Base-by-base conservation (phyloP, 2,888 invertebrate genomes). In the Tenthredo livida region DNA sequence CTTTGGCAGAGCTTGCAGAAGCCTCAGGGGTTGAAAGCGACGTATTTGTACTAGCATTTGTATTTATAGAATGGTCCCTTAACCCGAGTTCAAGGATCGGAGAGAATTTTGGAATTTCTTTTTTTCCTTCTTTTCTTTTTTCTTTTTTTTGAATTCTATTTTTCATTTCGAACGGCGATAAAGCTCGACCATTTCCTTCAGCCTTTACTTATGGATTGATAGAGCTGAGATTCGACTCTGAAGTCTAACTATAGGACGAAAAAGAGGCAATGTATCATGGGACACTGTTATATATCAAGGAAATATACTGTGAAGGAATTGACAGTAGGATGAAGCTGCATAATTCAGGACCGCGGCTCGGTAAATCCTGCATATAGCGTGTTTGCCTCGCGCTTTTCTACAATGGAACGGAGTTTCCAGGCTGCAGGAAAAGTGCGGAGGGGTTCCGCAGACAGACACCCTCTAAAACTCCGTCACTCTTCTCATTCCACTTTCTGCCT, bases 241-340 rank as follows among this genome's bases (percentile, higher is more conserved):
- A 25, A 25, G 12, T 61, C 61, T 61, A 25, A 12, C 25, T 61
- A 25, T 10, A n/a, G 25, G 12, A 61, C 9, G 25, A 33, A 25
- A 10, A 25, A 61, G 12, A 61, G 61, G 61, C 61, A 12, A 61
- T 61, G 61, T 12, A 25, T 61, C 61, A 25, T 12, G 10, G 25
- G 61, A 61, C 61, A 25, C 9, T 61, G 25, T 61, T 61, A 61
- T 61, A 61, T 25, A 61, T 61, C 61, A 61, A 25, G 21, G 15
- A 73, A 73, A 73, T 73, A 43, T 40, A 43, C 43, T 25, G 72
- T 43, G 43, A 73, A 73, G 54, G 21, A 73, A 73, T 73, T 73
- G 72, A 73, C 72, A 43, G 72, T 21, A 25, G 72, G 43, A 73
- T 73, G 43, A 73, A 73, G 25, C 72, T 73, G 72, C 72, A 73